Conservation (phyloP, 2,113 vertebrate genomes). For the Turnix velox region DNA sequence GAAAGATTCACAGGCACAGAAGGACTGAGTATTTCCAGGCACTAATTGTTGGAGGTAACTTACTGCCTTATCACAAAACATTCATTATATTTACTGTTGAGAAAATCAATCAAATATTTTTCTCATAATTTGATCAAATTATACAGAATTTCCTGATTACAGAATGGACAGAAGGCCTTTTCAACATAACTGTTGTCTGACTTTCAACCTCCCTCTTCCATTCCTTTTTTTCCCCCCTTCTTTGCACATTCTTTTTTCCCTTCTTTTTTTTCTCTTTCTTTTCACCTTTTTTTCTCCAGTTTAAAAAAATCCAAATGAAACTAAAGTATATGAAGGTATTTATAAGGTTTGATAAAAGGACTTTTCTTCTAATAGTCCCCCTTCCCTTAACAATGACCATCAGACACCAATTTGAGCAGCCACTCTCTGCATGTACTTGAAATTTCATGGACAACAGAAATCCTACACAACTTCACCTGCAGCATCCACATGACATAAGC, state of each 20-base stretch:
- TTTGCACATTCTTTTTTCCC: background rate
- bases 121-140: background rate
- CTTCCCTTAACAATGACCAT: background rate
- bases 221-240: background rate
- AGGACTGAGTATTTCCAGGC: background rate
- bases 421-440: background rate
- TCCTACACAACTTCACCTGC: background rate
- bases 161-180: background rate
- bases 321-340: background rate
- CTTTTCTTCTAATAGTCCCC: background rate
- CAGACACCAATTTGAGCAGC: background rate
- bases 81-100: background rate
- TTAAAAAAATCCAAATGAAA: background rate
- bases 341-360: background rate
- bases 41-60: background rate
- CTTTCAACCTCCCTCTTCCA: no score
- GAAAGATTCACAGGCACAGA: background rate
- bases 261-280: no score
- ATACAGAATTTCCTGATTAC: background rate
- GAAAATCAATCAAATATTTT: background rate
- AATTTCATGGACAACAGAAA: background rate
- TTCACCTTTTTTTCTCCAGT: background rate
- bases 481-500: background rate
- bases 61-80: background rate
- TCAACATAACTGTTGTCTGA: background rate